phyloP scores from a whole-genome alignment of 1,140 invertebrate genomes.

The Melanaphis sacchari region DNA sequence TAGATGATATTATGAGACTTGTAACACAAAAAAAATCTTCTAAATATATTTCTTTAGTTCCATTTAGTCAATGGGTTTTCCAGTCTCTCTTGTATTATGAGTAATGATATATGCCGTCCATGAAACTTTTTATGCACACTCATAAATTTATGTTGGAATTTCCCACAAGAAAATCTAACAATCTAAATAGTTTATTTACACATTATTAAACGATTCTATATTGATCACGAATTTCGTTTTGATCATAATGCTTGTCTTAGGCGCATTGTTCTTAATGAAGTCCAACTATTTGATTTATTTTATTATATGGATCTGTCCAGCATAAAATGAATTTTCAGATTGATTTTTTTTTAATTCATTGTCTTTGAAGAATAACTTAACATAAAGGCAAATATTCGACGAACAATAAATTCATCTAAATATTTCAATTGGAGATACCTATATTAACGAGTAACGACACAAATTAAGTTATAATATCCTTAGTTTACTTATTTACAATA shows the following conservation, averaged over 20 bases:
- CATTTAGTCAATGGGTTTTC: slow-evolving; percentile 24
- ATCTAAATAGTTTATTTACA: neutral
- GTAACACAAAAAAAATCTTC: neutral
- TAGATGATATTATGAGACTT: neutral
- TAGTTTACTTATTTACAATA: neutral
- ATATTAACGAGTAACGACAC: neutral
- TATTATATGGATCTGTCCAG: neutral
- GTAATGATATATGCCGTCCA: neutral
- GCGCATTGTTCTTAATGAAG: neutral
- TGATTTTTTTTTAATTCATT: neutral
- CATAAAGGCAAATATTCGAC: neutral
- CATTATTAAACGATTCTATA: neutral
- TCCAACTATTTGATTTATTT: neutral
- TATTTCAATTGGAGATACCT: neutral
- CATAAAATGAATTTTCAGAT: neutral
- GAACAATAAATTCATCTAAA: neutral
- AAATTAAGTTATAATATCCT: neutral
- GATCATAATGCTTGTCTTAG: neutral
- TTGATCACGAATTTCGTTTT: slow-evolving; percentile 27
- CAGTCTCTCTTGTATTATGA: neutral
- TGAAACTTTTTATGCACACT: neutral
- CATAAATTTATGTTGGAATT: slow-evolving; percentile 18
- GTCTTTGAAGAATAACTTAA: neutral
- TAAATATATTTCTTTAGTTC: neutral
- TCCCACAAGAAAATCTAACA: neutral